Percentiles rank a stretch among this genome's conserved stretches.
Conservation (phyloP, 2,888 invertebrate genomes). For the Catocala fraxini region DNA sequence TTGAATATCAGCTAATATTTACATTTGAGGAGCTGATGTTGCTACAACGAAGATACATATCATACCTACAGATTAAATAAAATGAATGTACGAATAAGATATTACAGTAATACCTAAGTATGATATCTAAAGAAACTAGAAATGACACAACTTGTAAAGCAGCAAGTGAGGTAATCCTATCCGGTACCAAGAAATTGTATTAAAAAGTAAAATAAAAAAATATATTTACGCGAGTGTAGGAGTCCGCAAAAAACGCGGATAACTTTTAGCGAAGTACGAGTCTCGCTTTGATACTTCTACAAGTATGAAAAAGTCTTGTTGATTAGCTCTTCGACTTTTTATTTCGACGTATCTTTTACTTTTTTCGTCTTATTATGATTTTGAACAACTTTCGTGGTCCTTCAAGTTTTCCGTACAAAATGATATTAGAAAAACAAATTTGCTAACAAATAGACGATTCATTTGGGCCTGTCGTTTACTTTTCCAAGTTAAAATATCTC, state of each 20-base stretch:
- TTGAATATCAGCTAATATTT: not conserved
- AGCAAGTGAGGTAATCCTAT: slow-evolving; percentile 17
- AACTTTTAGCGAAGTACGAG: slow-evolving; percentile 71
- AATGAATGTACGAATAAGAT: not conserved
- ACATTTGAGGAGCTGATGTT: not conserved
- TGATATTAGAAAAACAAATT: slow-evolving; percentile 51
- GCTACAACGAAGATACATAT: not conserved
- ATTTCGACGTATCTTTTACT: slow-evolving; percentile 67
- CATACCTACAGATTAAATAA: not conserved
- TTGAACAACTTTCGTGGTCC: slow-evolving; percentile 60
- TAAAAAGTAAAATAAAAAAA: slow-evolving; percentile 59
- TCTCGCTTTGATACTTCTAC: slow-evolving; percentile 75
- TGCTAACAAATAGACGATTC: slow-evolving; percentile 56
- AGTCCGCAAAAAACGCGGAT: slow-evolving; percentile 60
- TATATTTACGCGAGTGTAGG: slow-evolving; percentile 58
- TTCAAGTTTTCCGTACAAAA: slow-evolving; percentile 59
- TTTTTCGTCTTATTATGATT: slow-evolving; percentile 66
- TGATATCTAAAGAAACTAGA: slow-evolving; percentile 17
- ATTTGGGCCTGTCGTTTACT: slow-evolving; percentile 35
- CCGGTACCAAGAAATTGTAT: slow-evolving; percentile 54
- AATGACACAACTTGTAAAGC: slow-evolving; percentile 9
- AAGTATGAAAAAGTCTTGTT: slow-evolving; percentile 77
- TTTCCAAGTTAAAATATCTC: slow-evolving; percentile 1
- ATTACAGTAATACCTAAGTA: not conserved
- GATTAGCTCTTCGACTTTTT: slow-evolving; percentile 77